Conservation (phyloP, 2,113 vertebrate genomes). For the Anhinga rufa region DNA sequence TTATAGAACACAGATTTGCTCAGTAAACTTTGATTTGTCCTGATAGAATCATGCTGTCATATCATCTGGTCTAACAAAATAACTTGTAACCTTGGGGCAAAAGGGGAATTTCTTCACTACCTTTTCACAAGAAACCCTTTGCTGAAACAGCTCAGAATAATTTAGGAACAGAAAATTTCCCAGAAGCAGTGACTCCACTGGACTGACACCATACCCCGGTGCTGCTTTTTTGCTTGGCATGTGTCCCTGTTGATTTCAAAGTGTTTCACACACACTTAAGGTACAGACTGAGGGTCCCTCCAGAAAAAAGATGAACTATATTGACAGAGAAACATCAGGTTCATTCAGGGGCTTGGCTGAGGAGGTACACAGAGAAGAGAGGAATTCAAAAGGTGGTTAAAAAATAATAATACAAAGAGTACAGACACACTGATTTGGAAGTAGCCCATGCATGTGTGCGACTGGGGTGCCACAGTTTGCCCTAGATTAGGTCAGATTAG, state of each 20-base stretch:
- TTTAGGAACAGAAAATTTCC: background rate
- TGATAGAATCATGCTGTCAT: slow-evolving; percentile 45
- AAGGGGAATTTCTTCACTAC: background rate
- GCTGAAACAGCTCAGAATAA: background rate
- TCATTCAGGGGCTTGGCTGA: background rate
- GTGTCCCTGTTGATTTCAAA: background rate
- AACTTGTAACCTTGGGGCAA: slow-evolving; percentile 11
- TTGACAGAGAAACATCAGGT: background rate
- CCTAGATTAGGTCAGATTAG: background rate
- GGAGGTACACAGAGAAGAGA: background rate
- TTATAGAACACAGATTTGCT: slow-evolving; percentile 51
- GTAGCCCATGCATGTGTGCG: fast-evolving
- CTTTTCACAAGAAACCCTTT: background rate
- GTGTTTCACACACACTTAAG: background rate
- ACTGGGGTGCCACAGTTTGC: background rate
- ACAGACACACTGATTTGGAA: background rate
- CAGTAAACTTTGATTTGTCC: slow-evolving; percentile 58
- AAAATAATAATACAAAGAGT: background rate
- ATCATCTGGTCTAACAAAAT: slow-evolving; percentile 39
- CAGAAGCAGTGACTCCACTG: background rate
- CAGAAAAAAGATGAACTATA: background rate
- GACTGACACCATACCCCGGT: background rate
- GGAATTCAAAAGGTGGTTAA: background rate
- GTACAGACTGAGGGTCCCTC: background rate
- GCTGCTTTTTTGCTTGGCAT: background rate